Percentiles rank a stretch among this genome's conserved stretches.
These are phyloP conservation scores for Trinectes maculatus DNA, from an alignment of 2,113 vertebrate genomes.

Conservation along the genomic window DNA sequence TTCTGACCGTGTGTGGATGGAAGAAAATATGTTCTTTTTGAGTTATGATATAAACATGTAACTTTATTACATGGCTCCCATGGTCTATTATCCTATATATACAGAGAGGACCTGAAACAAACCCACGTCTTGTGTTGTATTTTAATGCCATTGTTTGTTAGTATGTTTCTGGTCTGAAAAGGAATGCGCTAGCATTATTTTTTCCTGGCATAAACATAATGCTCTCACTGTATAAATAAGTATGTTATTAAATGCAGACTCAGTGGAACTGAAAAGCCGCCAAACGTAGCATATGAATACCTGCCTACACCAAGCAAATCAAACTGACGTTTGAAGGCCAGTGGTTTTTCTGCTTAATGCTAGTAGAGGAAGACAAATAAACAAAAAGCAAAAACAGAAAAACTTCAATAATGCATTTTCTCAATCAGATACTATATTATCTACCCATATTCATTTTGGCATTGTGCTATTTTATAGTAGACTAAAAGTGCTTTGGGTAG, in stretches of 20 bases:
- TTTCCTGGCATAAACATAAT: conserved; percentile 59
- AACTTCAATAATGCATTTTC: too few species aligned
- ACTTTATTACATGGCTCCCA: conserved; percentile 25
- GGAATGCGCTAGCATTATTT: conserved; percentile 15
- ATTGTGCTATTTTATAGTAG: too few species aligned
- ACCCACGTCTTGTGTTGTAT: conserved; percentile 19
- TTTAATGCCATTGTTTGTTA: conserved; percentile 42
- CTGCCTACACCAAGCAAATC: conserved; percentile 1
- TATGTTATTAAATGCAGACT: conserved; percentile 51
- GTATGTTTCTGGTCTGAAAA: conserved; percentile 15
- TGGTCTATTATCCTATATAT: conserved; percentile 8
- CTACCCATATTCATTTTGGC: too few species aligned
- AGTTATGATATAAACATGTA: conserved; percentile 43
- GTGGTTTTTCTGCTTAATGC: background rate
- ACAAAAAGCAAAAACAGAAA: too few species aligned
- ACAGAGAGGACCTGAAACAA: conserved; percentile 15
- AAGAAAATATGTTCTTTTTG: conserved; percentile 24
- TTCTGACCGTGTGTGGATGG: conserved; percentile 7
- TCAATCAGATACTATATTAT: too few species aligned
- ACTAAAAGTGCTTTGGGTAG: too few species aligned
- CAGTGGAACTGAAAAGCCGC: conserved; percentile 6
- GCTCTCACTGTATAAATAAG: conserved; percentile 52
- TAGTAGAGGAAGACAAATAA: background rate
- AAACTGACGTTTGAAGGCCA: background rate
- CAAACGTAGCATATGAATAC: conserved; percentile 12